Conservation (phyloP, 2,113 vertebrate species). For the Camelus bactrianus region DNA sequence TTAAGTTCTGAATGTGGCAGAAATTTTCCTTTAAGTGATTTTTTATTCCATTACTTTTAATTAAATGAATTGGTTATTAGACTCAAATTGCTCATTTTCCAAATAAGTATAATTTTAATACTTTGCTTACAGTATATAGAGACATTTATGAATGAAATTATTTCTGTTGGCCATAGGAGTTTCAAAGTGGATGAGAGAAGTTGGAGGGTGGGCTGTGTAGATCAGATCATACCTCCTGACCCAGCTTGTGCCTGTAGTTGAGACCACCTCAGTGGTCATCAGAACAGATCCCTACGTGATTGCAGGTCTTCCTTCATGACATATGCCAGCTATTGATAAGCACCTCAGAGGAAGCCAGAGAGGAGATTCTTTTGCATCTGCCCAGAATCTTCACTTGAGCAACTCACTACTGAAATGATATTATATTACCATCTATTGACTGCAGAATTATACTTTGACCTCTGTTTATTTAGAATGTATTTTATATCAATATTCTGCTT, state of each 20-base stretch:
- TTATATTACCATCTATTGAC: not conserved
- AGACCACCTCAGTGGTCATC: accelerated
- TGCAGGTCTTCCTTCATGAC: not conserved
- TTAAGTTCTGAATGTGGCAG: not conserved
- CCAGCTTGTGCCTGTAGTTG: not conserved
- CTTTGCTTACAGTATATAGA: not conserved
- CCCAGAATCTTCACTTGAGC: not conserved
- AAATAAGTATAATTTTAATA: slow-evolving; percentile 12
- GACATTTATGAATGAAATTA: not conserved
- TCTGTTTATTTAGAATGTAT: not conserved
- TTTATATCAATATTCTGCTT: not conserved
- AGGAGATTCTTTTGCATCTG: not conserved
- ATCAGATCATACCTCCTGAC: not conserved
- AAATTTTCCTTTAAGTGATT: not conserved
- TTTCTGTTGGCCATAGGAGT: not conserved
- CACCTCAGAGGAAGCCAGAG: not conserved
- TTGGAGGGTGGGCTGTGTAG: not conserved
- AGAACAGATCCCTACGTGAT: not conserved
- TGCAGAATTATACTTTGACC: not conserved
- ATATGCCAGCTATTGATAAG: not conserved
- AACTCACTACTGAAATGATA: not conserved
- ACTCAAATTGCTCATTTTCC: not conserved
- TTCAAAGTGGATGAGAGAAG: not conserved
- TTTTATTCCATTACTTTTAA: slow-evolving; percentile 47
- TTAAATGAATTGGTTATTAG: slow-evolving; percentile 27